A percentile compares a stretch with the other conserved stretches of the same genome.
These are phyloP conservation scores for Dysidea cf. avara DNA, from an alignment of 37 sponge, comb jelly and placozoan species.

Conservation along the genomic window DNA sequence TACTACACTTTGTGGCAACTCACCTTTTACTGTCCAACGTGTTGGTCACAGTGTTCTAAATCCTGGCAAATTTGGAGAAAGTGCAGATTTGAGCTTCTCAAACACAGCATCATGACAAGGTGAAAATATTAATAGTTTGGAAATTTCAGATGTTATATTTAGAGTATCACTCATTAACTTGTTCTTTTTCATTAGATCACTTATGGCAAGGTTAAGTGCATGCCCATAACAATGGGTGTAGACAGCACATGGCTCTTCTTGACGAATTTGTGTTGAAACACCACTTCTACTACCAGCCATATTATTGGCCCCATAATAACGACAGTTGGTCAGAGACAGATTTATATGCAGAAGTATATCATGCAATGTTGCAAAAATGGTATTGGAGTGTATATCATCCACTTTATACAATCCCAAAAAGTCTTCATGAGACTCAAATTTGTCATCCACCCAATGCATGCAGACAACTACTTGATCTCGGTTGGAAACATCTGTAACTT, in stretches of 20 bases:
- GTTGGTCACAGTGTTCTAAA: slow-evolving; percentile 52
- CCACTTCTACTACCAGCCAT: slow-evolving; percentile 48
- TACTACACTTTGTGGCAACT: slow-evolving; percentile 32
- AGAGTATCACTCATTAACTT: slow-evolving; percentile 51
- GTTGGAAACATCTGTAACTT: slow-evolving; percentile 18
- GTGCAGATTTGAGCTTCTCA: slow-evolving; percentile 9
- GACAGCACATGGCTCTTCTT: slow-evolving; percentile 44
- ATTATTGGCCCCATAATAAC: slow-evolving; percentile 35
- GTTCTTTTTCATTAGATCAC: slow-evolving; percentile 24
- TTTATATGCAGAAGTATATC: slow-evolving; percentile 39
- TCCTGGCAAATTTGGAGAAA: slow-evolving; percentile 44
- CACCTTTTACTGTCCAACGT: slow-evolving; percentile 40
- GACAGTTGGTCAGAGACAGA: slow-evolving; percentile 26
- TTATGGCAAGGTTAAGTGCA: slow-evolving; percentile 21
- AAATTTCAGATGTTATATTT: slow-evolving; percentile 19
- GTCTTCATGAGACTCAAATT: slow-evolving; percentile 39
- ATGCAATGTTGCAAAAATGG: slow-evolving; percentile 26
- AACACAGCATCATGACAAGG: not conserved
- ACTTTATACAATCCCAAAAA: slow-evolving; percentile 41
- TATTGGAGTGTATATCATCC: slow-evolving; percentile 7
- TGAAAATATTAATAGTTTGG: not conserved
- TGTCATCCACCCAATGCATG: slow-evolving; percentile 34
- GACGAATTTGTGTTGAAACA: slow-evolving; percentile 35
- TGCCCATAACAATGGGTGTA: slow-evolving; percentile 41
- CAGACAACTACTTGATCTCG: slow-evolving; percentile 37